A percentile compares a stretch with the other conserved stretches of the same genome.
These are phyloP conservation scores for Lemur catta DNA, from an alignment of 2,797 vertebrate genomes.

Conservation along the genomic window DNA sequence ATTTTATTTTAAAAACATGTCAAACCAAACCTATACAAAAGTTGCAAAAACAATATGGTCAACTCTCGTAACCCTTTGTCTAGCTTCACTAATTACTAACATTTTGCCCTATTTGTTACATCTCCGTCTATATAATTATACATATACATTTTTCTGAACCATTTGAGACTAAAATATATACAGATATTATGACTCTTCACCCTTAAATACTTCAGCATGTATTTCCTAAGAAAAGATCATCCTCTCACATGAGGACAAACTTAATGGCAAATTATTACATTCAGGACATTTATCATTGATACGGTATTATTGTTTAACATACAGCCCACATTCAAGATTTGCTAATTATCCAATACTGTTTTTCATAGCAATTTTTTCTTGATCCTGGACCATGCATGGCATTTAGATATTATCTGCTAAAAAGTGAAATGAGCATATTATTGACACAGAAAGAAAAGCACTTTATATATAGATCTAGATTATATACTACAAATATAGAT, in stretches of 20 bases:
- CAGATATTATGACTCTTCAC: not conserved
- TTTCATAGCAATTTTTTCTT: not conserved
- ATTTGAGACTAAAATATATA: not conserved
- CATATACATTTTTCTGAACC: not conserved
- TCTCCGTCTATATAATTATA: not conserved
- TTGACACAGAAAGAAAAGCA: not conserved
- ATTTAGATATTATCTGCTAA: not conserved
- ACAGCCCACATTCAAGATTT: not conserved
- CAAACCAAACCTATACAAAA: not conserved
- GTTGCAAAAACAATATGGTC: not conserved
- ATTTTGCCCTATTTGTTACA: not conserved
- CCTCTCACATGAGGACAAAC: not conserved
- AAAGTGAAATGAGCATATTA: not conserved
- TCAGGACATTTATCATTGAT: not conserved
- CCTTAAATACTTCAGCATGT: not conserved
- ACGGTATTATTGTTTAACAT: not conserved
- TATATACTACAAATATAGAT: slow-evolving; percentile 85
- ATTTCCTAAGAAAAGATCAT: not conserved
- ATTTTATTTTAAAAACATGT: not conserved
- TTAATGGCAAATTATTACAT: not conserved
- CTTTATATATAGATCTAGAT: not conserved
- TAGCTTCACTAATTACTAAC: not conserved
- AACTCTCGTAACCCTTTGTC: not conserved
- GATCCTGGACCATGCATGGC: not conserved
- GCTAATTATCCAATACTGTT: not conserved